Conservation (phyloP, 2,113 vertebrate genomes). For the Pseudonaja textilis region DNA sequence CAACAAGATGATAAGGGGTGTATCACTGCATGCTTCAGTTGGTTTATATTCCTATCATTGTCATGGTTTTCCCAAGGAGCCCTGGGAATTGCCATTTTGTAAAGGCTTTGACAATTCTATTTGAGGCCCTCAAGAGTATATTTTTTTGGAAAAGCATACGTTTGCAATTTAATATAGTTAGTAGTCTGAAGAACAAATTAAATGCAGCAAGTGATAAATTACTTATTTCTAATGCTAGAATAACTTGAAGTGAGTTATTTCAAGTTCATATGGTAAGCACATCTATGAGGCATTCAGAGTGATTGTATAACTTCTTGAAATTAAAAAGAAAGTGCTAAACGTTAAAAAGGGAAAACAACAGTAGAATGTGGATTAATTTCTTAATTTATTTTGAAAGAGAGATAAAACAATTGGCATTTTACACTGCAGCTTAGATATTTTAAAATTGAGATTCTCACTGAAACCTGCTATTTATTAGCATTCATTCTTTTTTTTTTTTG, state of each 20-base stretch:
- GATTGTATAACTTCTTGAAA: background rate
- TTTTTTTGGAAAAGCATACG: background rate
- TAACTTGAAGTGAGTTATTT: background rate
- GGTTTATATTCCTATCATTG: background rate
- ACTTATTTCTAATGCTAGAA: slow-evolving; percentile 21
- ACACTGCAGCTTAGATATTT: background rate
- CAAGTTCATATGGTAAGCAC: background rate
- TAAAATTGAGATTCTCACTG: background rate
- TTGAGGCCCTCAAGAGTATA: background rate
- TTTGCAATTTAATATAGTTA: slow-evolving; percentile 34
- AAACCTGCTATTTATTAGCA: background rate
- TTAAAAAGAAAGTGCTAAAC: background rate
- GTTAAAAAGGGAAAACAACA: background rate
- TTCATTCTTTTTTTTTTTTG: no score
- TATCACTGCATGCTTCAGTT: background rate
- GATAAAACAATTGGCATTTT: background rate
- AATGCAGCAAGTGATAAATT: slow-evolving; percentile 46
- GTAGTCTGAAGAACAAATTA: slow-evolving; percentile 25
- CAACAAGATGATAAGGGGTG: background rate
- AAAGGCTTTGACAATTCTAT: background rate
- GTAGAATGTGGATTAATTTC: background rate
- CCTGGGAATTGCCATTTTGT: background rate
- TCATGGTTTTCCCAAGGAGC: background rate
- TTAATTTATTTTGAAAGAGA: background rate
- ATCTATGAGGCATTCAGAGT: background rate